Evolutionary conservation across 1,140 invertebrate species (phyloP), one percentile per base, ranked within the genome.

Genomic region (Bombus affinis): DNA sequence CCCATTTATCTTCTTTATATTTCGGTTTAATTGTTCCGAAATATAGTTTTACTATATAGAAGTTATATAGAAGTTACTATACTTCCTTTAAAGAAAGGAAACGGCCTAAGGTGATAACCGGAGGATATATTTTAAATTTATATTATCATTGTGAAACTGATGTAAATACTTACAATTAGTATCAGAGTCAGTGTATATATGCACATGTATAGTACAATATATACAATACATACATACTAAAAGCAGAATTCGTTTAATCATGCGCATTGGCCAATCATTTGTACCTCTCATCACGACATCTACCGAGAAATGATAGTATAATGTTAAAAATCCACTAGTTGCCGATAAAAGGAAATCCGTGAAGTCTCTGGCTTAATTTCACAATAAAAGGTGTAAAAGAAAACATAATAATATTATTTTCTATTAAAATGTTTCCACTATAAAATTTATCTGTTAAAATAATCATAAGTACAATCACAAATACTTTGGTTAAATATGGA

Each of bases 321-420:
- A 83, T 47, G 57, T 79, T 47, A 90, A 87, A 91, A 93, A 89
- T 91, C 73, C 84, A 76, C 90, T 85, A 88, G 86, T 92, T 90
- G 92, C 89, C 93, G 93, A 93, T 93, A 94, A 93, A 93, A 93
- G 93, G 93, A 93, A 94, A 94, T 92, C 86, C 87, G 92, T 91
- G 78, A 87, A 86, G 86, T 72, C 84, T 87, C 81, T 83, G 81
- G 74, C 72, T 81, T 83, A 89, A 82, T 87, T 83, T 89, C 76
- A 79, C 83, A 75, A 83, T 89, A 86, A 89, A 90, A 87, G 73
- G 70, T 81, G 47, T 37, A 87, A 75, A 72, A 83, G 72, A 77
- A 75, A 77, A 66, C 68, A 42, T 39, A 75, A 86, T 76, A 37
- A 25, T 59, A 35, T 3, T 13, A 13, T 25, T 57, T 68, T 22